Percentiles rank a stretch among this genome's conserved stretches.
These are phyloP conservation scores for Melanerpes formicivorus DNA, from an alignment of 2,113 vertebrate genomes.

Conservation along the genomic window DNA sequence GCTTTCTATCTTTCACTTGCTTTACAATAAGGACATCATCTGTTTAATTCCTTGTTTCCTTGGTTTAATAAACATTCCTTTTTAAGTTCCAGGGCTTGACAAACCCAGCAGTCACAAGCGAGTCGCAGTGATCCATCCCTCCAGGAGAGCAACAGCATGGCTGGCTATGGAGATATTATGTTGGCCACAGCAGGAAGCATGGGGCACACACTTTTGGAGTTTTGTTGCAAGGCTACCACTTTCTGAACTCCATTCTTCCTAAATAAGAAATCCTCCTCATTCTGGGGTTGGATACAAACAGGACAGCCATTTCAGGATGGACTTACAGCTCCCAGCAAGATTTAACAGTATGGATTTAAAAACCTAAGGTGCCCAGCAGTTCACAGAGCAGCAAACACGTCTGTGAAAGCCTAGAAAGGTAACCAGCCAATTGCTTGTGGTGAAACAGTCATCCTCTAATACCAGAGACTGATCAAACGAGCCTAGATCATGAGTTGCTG, in stretches of 20 bases:
- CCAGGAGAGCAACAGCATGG: neutral
- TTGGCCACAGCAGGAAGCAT: neutral
- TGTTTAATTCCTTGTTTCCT: constrained; percentile 57
- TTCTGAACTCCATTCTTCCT: neutral
- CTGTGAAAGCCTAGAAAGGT: neutral
- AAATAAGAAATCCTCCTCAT: neutral
- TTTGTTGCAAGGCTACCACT: neutral
- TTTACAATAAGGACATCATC: constrained; percentile 48
- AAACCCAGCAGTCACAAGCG: neutral
- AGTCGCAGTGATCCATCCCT: neutral
- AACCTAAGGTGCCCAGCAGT: neutral
- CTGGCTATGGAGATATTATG: rapidly evolving
- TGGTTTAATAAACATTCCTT: constrained; percentile 50
- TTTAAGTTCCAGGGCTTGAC: constrained; percentile 6
- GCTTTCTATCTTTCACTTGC: constrained; percentile 36
- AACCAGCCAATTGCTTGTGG: neutral
- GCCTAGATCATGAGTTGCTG: neutral
- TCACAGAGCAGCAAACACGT: neutral
- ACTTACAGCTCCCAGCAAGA: neutral
- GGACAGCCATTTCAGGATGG: neutral
- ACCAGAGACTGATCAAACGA: neutral
- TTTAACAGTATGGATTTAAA: neutral
- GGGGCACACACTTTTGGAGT: neutral
- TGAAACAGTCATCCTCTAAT: neutral
- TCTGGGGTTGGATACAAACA: neutral